Evolutionary conservation across 2,113 vertebrate genomes (phyloP), one percentile per base, ranked within the genome.

Genomic region (Conger conger): DNA sequence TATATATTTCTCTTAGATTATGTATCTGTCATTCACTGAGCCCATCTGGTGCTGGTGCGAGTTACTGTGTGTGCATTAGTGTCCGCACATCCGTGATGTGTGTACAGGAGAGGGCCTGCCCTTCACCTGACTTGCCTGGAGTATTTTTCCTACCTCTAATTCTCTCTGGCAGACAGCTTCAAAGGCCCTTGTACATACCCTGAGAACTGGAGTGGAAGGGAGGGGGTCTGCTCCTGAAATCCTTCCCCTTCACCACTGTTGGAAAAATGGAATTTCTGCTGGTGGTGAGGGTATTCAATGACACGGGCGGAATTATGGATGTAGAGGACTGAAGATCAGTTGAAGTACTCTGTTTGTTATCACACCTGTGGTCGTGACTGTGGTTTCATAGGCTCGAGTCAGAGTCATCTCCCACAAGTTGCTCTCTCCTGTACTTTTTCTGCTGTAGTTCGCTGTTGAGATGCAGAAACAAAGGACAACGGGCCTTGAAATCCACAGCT

Each of bases 11-110:
- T 23, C 27, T 37, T 68, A 68, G 54, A 68, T 82, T 82, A 82
- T 82, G 81, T 73, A 82, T 60, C 81, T 82, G 81, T 82, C 54
- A 82, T 82, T 82, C 57, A 82, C 20, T 36, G 68, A 11, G 76
- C 76, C 33, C 76, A 37, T 78, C 76, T 78, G 37, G 76, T 30
- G 33, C 76, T 73, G 30, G 37, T 38, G 20, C 76, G 2, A 37
- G 76, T 11, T 6, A 78, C n/a, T 38, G 76, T 78, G 35, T 15
- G 5, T 35, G 20, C n/a, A 73, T 73, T 78, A 63, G 4, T 54
- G 82, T 45, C 27, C 15, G 63, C 37, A 83, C 20, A 45, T 83
- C 60, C 60, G 42, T 77, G 38, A 4, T 13, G 50, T 53, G 82
- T 13, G 68, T 77, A 50, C 18, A 27, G 3, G 42, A 27, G 30